Evolutionary conservation across 2,888 invertebrate species (phyloP), one percentile per base, ranked within the genome.

Genomic region (Cephus sareptanus): DNA sequence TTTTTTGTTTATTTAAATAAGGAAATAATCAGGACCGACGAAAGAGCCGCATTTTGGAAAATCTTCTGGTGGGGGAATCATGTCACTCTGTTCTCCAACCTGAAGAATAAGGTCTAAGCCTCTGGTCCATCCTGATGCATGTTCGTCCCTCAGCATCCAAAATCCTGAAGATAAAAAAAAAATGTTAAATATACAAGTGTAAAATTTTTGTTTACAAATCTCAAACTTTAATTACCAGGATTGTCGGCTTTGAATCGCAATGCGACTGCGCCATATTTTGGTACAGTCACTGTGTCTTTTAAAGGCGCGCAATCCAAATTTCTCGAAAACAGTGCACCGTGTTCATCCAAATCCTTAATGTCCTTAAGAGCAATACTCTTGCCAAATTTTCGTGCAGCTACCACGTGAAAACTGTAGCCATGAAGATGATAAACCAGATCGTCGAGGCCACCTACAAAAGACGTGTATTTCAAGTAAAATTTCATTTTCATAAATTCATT

Each of bases 1-100:
- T 75, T 40, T 79, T 81, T 76, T 68, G 40, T 75, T 40, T 70
- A 12, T 31, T 4, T 75, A 94, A 81, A 94, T 94, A 79, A 96
- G 93, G 89, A 96, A 96, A 90, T 95, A 96, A 84, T 96, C 95
- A 0, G 96, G 96, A 73, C 96, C 95, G 69, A 95, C 92, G 90
- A 94, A 97, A 79, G 95, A 95, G 15, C 96, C 96, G 88, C 97
- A 97, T 83, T 94, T 94, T 0, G 97, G 97, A 88, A 97, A 97
- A 87, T 95, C 94, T 33, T 93, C 90, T 0, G 97, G 97, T 0
- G 94, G 93, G 75, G 93, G 90, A 0, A 94, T 94, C 90, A 96
- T 94, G 86, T 97, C 94, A 34, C 92, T 89, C 56, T 92, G 87
- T 74, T 94, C 93, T 0, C 97, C 96, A 4, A 96, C 95, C 91